Conservation (phyloP, 2,888 invertebrate species). For the Perithous albicinctus region DNA sequence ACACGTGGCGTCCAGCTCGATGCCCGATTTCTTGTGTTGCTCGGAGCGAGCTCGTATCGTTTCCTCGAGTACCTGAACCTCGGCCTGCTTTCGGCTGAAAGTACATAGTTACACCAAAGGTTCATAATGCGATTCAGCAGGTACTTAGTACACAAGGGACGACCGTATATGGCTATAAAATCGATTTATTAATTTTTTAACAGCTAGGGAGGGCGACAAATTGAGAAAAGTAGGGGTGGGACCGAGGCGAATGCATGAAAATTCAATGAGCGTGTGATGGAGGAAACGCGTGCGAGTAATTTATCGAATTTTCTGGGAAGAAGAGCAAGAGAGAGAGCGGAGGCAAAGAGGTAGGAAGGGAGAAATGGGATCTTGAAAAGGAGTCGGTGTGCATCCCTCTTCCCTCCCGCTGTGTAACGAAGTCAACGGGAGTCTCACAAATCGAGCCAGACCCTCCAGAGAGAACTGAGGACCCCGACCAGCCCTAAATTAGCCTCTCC, state of each 20-base stretch:
- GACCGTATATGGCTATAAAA: conserved; percentile 20
- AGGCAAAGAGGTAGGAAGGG: conserved; percentile 46
- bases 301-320: conserved; percentile 66
- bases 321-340: too few species aligned
- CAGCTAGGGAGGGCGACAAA: conserved; percentile 31
- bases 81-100: conserved; percentile 95
- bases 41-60: conserved; percentile 96
- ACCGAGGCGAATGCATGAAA: conserved; percentile 65
- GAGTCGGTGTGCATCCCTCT: conserved; percentile 48
- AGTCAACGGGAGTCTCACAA: conserved; percentile 65
- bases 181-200: conserved; percentile 57
- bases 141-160: conserved; percentile 1
- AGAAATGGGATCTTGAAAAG: conserved; percentile 37
- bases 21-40: conserved; percentile 95
- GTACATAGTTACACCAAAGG: background rate
- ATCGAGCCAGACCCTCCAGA: conserved; percentile 53
- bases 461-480: conserved; percentile 55
- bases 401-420: conserved; percentile 50
- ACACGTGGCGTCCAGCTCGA: conserved; percentile 98
- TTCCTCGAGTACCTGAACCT: conserved; percentile 95
- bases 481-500: conserved; percentile 68
- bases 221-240: conserved; percentile 26
- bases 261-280: conserved; percentile 63
- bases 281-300: conserved; percentile 64
- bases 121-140: background rate